Conservation (phyloP, 2,797 vertebrate species). For the Denticeps clupeoides region DNA sequence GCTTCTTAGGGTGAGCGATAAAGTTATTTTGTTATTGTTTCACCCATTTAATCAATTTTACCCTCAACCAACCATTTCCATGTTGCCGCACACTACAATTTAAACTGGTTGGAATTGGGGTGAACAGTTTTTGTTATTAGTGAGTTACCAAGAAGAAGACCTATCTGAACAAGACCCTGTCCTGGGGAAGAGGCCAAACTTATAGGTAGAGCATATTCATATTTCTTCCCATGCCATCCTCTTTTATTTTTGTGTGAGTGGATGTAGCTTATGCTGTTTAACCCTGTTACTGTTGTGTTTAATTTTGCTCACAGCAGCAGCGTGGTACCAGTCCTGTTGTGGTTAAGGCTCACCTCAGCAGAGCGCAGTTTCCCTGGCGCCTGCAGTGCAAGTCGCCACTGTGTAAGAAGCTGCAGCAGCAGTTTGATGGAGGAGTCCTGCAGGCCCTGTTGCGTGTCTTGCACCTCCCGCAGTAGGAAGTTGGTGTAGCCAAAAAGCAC, state of each 20-base stretch:
- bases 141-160: conserved; percentile 99
- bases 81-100: too few relatives aligned
- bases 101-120: too few relatives aligned
- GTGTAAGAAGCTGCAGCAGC: conserved; percentile 88
- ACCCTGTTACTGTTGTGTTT: too few relatives aligned
- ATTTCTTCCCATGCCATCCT: too few relatives aligned
- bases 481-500: conserved; percentile 94
- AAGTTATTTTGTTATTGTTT: too few relatives aligned
- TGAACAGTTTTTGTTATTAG: too few relatives aligned
- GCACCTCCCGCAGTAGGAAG: conserved; percentile 90
- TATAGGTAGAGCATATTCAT: conserved; percentile 79
- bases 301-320: too few relatives aligned
- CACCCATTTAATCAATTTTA: too few relatives aligned
- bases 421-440: conserved; percentile 93
- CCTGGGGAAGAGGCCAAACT: conserved; percentile 97
- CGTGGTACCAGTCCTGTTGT: too few relatives aligned
- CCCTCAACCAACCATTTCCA: too few relatives aligned
- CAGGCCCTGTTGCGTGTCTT: conserved; percentile 86
- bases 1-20: too few relatives aligned
- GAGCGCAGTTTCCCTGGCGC: conserved; percentile 60
- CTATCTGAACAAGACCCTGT: conserved; percentile 95
- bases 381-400: conserved; percentile 89
- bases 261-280: neutral
- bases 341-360: conserved; percentile 45
- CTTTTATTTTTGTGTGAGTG: conserved; percentile 4